A percentile compares a stretch with the other conserved stretches of the same genome.
Conservation (phyloP, 2,888 invertebrate genomes). For the Polydrusus cervinus region DNA sequence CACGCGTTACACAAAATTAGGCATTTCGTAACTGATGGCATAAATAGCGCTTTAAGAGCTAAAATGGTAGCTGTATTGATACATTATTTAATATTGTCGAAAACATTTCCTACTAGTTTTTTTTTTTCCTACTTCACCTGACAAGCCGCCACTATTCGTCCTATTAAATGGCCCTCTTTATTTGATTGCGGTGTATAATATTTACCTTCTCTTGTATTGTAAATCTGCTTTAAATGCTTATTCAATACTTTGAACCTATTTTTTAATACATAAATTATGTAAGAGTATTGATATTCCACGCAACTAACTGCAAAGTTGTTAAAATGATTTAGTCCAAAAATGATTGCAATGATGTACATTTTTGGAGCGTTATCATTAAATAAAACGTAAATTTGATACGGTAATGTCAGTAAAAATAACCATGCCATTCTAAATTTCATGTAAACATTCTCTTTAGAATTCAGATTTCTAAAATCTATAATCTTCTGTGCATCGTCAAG, state of each 20-base stretch:
- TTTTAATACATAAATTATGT: conserved; percentile 15
- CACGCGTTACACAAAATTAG: too few species aligned
- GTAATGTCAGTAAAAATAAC: conserved; percentile 17
- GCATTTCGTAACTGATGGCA: too few species aligned
- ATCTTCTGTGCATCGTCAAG: background rate
- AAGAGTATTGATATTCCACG: conserved; percentile 16
- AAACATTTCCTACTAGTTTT: too few species aligned
- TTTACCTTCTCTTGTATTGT: conserved; percentile 10
- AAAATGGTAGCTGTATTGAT: too few species aligned
- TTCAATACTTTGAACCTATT: conserved; percentile 29
- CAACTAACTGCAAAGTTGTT: conserved; percentile 24
- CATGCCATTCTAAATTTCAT: background rate
- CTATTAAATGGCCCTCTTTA: too few species aligned
- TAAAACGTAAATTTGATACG: conserved; percentile 5
- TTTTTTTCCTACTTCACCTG: too few species aligned
- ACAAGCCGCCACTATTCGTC: too few species aligned
- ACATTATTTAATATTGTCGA: too few species aligned
- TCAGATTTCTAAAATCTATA: conserved; percentile 16
- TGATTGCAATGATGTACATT: background rate
- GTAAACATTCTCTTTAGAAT: conserved; percentile 17
- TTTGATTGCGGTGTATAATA: too few species aligned
- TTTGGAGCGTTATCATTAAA: background rate
- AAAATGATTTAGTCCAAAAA: conserved; percentile 6
- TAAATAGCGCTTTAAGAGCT: too few species aligned
- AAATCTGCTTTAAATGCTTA: conserved; percentile 1